Evolutionary conservation across 2,113 vertebrate species (phyloP).

Genomic region (Sisor rabdophorus): DNA sequence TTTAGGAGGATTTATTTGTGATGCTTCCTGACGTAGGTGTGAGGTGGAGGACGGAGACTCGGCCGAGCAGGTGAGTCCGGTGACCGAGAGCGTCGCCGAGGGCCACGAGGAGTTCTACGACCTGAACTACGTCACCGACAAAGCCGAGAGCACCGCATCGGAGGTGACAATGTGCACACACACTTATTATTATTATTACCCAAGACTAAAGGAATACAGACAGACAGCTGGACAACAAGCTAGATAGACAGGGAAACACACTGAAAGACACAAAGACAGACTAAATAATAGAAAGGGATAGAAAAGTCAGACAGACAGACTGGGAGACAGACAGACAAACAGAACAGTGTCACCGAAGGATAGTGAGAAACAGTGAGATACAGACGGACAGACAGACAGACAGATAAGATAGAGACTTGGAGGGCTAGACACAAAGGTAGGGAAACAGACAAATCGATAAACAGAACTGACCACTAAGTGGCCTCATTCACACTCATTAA

Average conservation of each 20-base stretch:
- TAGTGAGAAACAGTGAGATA: not conserved
- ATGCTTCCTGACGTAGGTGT: conserved; percentile 47
- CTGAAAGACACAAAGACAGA: too few species aligned
- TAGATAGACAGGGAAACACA: too few species aligned
- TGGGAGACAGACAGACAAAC: too few species aligned
- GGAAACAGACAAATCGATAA: not conserved
- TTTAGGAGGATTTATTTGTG: not conserved
- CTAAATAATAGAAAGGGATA: too few species aligned
- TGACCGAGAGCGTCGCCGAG: conserved; percentile 52
- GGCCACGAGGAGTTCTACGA: conserved; percentile 58
- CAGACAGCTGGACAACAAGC: not conserved
- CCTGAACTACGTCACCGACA: conserved; percentile 56
- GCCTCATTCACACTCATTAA: not conserved
- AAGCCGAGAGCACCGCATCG: conserved; percentile 44
- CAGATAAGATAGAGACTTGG: not conserved
- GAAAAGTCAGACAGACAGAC: too few species aligned
- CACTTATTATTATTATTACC: not conserved
- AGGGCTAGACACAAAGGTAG: not conserved
- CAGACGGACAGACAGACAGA: not conserved
- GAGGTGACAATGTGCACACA: conserved; percentile 45
- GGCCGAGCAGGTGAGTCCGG: conserved; percentile 52
- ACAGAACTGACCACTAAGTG: not conserved
- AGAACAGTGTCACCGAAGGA: not conserved
- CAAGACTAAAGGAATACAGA: not conserved
- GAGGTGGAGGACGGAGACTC: conserved; percentile 54